Conservation (phyloP, 2,113 vertebrate species). For the Tragelaphus strepsiceros region DNA sequence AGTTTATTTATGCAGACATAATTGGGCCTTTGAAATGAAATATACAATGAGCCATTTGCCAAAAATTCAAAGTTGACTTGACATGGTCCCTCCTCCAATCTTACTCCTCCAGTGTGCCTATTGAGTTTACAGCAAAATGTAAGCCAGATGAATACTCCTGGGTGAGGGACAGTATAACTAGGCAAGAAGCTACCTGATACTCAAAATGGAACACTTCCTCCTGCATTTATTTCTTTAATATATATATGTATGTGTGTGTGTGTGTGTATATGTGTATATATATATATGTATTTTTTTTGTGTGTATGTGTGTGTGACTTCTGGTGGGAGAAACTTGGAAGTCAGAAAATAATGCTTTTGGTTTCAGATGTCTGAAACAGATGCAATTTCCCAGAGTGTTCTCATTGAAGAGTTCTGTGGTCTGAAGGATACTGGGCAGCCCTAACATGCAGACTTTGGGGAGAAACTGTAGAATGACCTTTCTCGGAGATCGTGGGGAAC, state of each 20-base stretch:
- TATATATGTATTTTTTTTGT: too few species aligned
- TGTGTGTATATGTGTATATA: not conserved
- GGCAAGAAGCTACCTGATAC: not conserved
- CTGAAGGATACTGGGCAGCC: not conserved
- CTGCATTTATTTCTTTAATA: not conserved
- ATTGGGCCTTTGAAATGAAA: conserved; percentile 67
- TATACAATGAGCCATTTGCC: conserved; percentile 46
- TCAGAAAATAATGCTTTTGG: not conserved
- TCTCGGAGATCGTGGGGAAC: not conserved
- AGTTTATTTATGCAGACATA: conserved; percentile 77
- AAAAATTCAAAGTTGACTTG: conserved; percentile 53
- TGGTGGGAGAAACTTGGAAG: not conserved
- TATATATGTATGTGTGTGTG: not conserved
- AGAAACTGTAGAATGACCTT: not conserved
- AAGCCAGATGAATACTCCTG: not conserved
- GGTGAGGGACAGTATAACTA: not conserved
- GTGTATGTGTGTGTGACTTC: not conserved
- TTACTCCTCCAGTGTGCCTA: conserved; percentile 13
- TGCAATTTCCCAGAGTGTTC: not conserved
- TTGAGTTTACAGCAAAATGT: conserved; percentile 14
- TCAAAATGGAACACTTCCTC: not conserved
- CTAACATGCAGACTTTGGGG: not conserved
- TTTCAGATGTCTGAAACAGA: not conserved
- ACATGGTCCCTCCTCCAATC: conserved; percentile 40
- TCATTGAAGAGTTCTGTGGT: not conserved